Percentiles rank a stretch among this genome's conserved stretches.
These are phyloP conservation scores for Amaurobius ferox DNA, from an alignment of 2,888 invertebrate genomes.

Conservation along the genomic window DNA sequence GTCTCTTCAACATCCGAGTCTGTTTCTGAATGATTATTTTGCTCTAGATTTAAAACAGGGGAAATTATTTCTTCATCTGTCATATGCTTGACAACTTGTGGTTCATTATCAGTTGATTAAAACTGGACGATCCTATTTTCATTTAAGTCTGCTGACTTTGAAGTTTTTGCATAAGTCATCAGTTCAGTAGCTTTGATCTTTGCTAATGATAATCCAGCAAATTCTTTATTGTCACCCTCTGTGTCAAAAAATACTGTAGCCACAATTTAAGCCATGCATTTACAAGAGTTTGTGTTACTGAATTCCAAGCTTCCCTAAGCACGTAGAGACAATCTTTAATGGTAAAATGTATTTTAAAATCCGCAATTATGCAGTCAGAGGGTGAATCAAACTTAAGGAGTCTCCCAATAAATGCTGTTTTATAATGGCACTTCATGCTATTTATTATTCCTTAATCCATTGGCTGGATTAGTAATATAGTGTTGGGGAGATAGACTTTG, in stretches of 20 bases:
- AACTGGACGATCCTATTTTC: neutral
- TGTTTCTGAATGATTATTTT: too few relatives aligned
- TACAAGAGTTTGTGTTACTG: too few relatives aligned
- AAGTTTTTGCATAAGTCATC: neutral
- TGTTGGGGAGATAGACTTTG: too few relatives aligned
- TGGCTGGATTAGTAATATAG: too few relatives aligned
- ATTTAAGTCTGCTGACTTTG: neutral
- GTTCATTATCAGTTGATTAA: neutral
- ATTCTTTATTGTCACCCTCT: neutral
- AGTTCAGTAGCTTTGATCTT: constrained; percentile 8
- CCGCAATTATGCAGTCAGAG: neutral
- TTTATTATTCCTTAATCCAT: constrained; percentile 6
- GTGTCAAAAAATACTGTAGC: too few relatives aligned
- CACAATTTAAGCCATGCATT: too few relatives aligned
- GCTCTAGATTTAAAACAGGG: neutral
- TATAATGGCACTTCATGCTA: neutral
- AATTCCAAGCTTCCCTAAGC: neutral
- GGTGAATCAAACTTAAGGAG: neutral
- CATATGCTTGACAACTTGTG: too few relatives aligned
- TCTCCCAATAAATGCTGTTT: constrained; percentile 2
- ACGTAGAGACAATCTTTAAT: neutral
- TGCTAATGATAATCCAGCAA: neutral
- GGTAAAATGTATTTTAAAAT: neutral
- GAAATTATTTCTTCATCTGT: too few relatives aligned
- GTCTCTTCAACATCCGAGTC: neutral